Evolutionary conservation across 2,888 invertebrate species (phyloP).

Genomic region (Erannis defoliaria): DNA sequence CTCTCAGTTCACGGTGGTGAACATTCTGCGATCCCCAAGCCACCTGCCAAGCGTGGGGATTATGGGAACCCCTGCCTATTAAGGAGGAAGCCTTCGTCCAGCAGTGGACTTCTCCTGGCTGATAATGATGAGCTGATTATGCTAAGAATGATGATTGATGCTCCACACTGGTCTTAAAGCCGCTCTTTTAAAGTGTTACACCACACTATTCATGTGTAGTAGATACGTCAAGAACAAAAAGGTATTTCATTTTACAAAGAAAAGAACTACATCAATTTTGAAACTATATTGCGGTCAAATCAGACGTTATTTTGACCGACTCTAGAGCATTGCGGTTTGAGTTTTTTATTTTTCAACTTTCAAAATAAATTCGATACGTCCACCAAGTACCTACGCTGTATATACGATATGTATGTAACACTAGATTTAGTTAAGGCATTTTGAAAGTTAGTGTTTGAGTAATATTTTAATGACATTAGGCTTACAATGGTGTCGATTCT

Average conservation of each 20-base stretch:
- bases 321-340: conserved; percentile 1
- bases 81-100: no score
- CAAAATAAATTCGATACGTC: conserved; percentile 22
- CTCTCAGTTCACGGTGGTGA: no score
- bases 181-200: neutral
- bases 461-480: conserved; percentile 19
- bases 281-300: conserved; percentile 16
- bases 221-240: neutral
- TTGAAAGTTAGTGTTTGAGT: conserved; percentile 19
- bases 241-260: conserved; percentile 9
- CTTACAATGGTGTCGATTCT: conserved; percentile 1
- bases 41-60: no score
- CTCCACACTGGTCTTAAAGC: no score
- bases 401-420: conserved; percentile 21
- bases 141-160: no score
- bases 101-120: no score
- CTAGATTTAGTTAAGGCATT: conserved; percentile 22
- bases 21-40: no score
- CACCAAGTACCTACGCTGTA: neutral
- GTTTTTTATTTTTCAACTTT: conserved; percentile 16
- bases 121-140: no score
- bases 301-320: conserved; percentile 15
- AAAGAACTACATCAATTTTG: conserved; percentile 12
- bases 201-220: neutral
- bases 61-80: no score